Conservation (phyloP, 2,797 vertebrate genomes). For the Emys orbicularis region DNA sequence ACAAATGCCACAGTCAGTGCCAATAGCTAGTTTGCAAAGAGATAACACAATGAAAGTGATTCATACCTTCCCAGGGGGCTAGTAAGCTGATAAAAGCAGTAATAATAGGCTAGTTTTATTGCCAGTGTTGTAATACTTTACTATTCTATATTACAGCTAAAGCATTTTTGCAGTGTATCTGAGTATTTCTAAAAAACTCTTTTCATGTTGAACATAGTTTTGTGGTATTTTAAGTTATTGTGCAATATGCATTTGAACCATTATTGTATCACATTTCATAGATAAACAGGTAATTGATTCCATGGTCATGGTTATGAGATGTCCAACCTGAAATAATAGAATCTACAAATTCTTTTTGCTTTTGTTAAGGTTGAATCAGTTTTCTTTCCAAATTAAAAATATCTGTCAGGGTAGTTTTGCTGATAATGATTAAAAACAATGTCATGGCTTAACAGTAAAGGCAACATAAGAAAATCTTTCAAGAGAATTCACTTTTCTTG, state of each 20-base stretch:
- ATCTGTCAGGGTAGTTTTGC: conserved; percentile 55
- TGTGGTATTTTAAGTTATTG: conserved; percentile 47
- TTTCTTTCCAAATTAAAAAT: conserved; percentile 68
- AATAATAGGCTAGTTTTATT: conserved; percentile 60
- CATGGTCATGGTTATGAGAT: conserved; percentile 46
- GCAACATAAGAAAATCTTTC: not conserved
- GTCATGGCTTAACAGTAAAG: not conserved
- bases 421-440: conserved; percentile 61
- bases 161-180: conserved; percentile 29
- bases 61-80: conserved; percentile 23
- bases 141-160: conserved; percentile 47
- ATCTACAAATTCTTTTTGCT: conserved; percentile 61
- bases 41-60: conserved; percentile 64
- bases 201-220: conserved; percentile 55
- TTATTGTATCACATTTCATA: conserved; percentile 64
- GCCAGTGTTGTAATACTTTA: conserved; percentile 3
- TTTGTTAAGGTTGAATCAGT: conserved; percentile 67
- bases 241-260: conserved; percentile 72
- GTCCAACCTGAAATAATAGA: conserved; percentile 48
- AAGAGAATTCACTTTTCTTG: not conserved
- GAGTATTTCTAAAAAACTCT: conserved; percentile 61
- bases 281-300: conserved; percentile 73
- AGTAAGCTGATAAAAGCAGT: conserved; percentile 68
- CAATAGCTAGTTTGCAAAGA: conserved; percentile 47
- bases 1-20: not conserved